Conservation (phyloP, 2,888 invertebrate genomes). For the Rhagium mordax region DNA sequence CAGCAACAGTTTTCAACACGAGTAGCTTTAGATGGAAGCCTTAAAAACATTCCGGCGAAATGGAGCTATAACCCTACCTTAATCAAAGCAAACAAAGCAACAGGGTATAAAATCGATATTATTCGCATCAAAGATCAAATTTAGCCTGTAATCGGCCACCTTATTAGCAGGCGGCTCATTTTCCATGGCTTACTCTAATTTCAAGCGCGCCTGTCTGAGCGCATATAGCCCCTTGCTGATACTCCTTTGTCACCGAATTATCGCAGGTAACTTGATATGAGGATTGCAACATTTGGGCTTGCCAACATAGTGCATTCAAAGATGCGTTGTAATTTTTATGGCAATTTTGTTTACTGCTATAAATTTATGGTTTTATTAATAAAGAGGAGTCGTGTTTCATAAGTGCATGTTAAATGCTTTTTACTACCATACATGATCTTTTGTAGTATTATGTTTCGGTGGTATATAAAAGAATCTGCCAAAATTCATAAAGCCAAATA, state of each 20-base stretch:
- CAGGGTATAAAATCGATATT: constrained; percentile 64
- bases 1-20: constrained; percentile 13
- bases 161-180: constrained; percentile 66
- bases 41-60: constrained; percentile 15
- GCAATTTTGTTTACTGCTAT: constrained; percentile 54
- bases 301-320: constrained; percentile 48
- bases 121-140: constrained; percentile 65
- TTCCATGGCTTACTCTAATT: constrained; percentile 64
- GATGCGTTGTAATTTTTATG: constrained; percentile 60
- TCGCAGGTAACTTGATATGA: constrained; percentile 40
- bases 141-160: constrained; percentile 68
- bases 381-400: constrained; percentile 13
- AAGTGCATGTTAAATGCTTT: constrained; percentile 31
- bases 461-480: constrained; percentile 25
- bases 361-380: constrained; percentile 32
- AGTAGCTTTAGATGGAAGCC: constrained; percentile 28
- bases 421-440: constrained; percentile 34
- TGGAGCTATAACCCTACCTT: constrained; percentile 30
- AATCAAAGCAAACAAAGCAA: constrained; percentile 49
- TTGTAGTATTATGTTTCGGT: constrained; percentile 24
- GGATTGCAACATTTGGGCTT: constrained; percentile 41
- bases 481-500: constrained; percentile 9
- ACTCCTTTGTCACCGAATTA: constrained; percentile 65
- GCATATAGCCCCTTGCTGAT: constrained; percentile 58
- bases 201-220: constrained; percentile 61